phyloP scores from a whole-genome alignment of 2,888 invertebrate genomes.

The Galerucella nymphaeae region DNA sequence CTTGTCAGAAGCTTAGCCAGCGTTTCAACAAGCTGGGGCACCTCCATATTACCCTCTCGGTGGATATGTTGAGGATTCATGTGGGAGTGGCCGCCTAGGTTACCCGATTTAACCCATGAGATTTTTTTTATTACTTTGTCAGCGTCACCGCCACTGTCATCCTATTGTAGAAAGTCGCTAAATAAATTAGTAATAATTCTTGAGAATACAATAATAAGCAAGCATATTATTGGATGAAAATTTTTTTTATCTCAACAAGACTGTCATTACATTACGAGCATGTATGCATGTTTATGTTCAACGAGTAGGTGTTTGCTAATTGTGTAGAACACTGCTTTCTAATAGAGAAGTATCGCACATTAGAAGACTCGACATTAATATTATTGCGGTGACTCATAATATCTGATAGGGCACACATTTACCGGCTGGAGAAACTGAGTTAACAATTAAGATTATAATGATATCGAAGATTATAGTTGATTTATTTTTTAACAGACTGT shows the following conservation, averaged over 20 bases:
- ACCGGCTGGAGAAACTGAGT: neutral
- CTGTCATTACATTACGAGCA: constrained; percentile 7
- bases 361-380: constrained; percentile 18
- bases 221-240: constrained; percentile 10
- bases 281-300: constrained; percentile 4
- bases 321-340: constrained; percentile 16
- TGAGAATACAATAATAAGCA: constrained; percentile 15
- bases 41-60: no score
- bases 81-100: no score
- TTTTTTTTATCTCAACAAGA: constrained; percentile 19
- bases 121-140: no score
- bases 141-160: neutral
- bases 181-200: constrained; percentile 16
- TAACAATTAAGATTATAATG: neutral
- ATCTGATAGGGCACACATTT: neutral
- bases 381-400: constrained; percentile 15
- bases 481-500: no score
- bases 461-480: neutral
- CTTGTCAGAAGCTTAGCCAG: no score
- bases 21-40: no score
- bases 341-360: constrained; percentile 21
- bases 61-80: no score
- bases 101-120: no score
- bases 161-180: constrained; percentile 20
- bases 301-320: constrained; percentile 18